Base-by-base conservation (phyloP, 2,888 invertebrate genomes). In the Hoplodrina blanda region DNA sequence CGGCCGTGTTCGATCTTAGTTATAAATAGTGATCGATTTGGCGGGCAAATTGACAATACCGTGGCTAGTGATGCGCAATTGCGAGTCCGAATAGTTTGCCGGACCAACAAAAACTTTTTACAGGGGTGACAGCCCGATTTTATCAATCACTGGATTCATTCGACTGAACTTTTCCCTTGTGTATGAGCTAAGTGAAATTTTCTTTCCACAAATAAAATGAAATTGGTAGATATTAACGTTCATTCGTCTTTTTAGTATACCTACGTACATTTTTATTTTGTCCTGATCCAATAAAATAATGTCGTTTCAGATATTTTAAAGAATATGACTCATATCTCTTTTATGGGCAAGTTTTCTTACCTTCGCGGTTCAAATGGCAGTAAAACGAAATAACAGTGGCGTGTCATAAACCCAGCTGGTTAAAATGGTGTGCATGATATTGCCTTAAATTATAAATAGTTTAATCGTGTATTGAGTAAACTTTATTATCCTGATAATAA, bases 11-110 rank as follows among this genome's bases (percentile, higher is more conserved):
- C 80, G 78, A 82, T 81, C 76, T 83, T 76, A 86, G 88, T 85
- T 94, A 94, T 92, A 94, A 94, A 94, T 94, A 94, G 93, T 93
- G 90, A 93, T 94, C 89, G 90, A 93, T 92, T 94, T 94, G 93
- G 93, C 93, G 89, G 86, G 87, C 88, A 89, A 91, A 91, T 92
- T 91, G 90, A 90, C 89, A 89, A 85, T 86, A 85, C 88, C 87
- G 83, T 84, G 87, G 85, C 77, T 79, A 84, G 87, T 87, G 85
- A 83, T 80, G 85, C 76, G 69, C 61, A 69, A 75, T 78, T 73
- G 76, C 15, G 64, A 76, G 60, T 69, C 62, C 61, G 44, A 65
- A 70, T 74, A 78, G 73, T 82, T 78, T 72, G 68, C 20, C 55
- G 50, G 62, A 62, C 73, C 54, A 71, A 69, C 69, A 54, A 75